Base-by-base conservation (phyloP, 2,888 invertebrate species). In the Drosophila nr. medialis region DNA sequence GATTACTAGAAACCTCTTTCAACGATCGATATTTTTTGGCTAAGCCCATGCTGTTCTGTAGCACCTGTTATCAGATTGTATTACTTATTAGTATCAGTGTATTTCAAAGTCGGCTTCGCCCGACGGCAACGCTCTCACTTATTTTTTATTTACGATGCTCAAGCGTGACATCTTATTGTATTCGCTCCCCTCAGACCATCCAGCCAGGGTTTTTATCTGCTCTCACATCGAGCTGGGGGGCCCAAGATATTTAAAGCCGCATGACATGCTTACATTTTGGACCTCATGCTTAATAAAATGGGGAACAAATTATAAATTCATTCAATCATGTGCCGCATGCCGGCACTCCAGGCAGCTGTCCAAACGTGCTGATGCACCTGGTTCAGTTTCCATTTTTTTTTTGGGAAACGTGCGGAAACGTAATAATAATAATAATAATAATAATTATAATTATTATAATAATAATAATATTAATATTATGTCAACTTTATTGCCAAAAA, bases 101-200 rank as follows among this genome's bases (percentile, higher is more conserved):
- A 45, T 24, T 24, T 15, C 2, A 1, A 15, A 45, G 45, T 24
- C 15, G 24, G 4, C 3, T 24, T 15, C 15, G 45, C 24, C 24
- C 15, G 8, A 24, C 15, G 8, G 4, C 45, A 45, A 21, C 2
- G 21, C 21, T 15, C 4, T 8, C 38, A 18, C 8, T 18, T 45
- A 21, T 21, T 21, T 45, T 69, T 83, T 76, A 87, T 87, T 87
- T 81, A 84, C 81, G 84, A 81, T 72, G 66, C 66, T 51, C 63
- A 49, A 64, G 72, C 83, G 79, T 72, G 81, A 77, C 86, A 86
- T 60, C 81, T 86, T 81, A 86, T 89, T 86, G 77, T 86, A 73
- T 74, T n/a, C 15, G 7, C 51, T 45, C 40, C 29, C 13, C 7
- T 32, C n/a, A 4, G 21, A 13, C 48, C 42, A 30, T 4, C n/a